phyloP scores from a whole-genome alignment of 2,113 vertebrate genomes.

The Percina caprodes region DNA sequence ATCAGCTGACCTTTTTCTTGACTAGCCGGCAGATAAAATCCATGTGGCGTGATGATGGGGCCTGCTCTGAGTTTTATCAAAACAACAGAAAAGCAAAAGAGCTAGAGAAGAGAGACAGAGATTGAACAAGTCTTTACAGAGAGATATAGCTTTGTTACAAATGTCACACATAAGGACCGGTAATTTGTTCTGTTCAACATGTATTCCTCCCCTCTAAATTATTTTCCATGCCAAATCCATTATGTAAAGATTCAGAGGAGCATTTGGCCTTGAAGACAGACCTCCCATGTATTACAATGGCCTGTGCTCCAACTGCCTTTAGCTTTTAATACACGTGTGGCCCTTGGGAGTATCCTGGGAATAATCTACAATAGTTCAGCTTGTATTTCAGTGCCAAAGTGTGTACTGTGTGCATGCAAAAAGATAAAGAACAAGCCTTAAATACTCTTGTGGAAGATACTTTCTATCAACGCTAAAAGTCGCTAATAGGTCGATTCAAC shows the following conservation, averaged over 20 bases:
- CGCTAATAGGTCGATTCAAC: too few species aligned
- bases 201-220: background rate
- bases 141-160: background rate
- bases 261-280: background rate
- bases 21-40: constrained; percentile 26
- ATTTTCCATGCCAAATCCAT: background rate
- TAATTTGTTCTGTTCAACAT: background rate
- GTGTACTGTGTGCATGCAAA: background rate
- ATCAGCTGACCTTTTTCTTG: constrained; percentile 52
- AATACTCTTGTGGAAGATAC: background rate
- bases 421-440: background rate
- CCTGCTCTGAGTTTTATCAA: constrained; percentile 8
- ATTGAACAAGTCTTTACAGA: background rate
- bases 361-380: background rate
- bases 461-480: too few species aligned
- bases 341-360: background rate
- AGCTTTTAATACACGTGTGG: background rate
- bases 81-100: constrained; percentile 29
- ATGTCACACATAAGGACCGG: background rate
- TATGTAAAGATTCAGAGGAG: background rate
- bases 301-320: background rate
- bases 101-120: background rate
- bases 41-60: constrained; percentile 21
- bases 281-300: background rate
- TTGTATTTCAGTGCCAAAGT: background rate